These are phyloP conservation scores for Sarcophaga bullata DNA, from an alignment of 1,140 invertebrate species.

Conservation along the genomic window DNA sequence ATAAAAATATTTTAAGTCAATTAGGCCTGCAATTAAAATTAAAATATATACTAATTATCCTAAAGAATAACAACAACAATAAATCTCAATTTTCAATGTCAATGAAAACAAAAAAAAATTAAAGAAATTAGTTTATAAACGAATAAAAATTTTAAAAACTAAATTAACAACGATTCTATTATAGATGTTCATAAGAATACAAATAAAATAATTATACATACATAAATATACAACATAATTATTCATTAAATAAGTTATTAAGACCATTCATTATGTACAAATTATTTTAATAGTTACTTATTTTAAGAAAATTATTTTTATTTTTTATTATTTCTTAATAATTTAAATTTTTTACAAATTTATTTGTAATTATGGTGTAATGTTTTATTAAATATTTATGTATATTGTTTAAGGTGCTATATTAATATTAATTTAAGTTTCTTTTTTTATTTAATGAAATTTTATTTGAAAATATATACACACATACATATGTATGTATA, in stretches of 20 bases:
- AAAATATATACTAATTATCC: no score
- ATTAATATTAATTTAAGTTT: conserved; percentile 17
- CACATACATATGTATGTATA: no score
- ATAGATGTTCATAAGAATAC: no score
- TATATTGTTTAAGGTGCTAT: conserved; percentile 33
- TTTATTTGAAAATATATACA: neutral
- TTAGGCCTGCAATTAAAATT: conserved; percentile 22
- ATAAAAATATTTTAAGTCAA: conserved; percentile 1
- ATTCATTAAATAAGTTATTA: neutral
- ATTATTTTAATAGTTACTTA: neutral
- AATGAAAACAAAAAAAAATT: no score
- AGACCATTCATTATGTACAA: neutral
- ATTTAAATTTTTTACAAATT: neutral
- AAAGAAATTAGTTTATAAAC: neutral
- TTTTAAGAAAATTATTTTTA: neutral
- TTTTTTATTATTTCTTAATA: neutral
- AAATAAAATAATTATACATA: neutral
- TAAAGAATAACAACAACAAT: no score
- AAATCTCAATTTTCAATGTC: no score
- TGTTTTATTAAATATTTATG: neutral
- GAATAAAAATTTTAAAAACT: neutral
- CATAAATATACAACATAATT: neutral
- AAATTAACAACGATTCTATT: neutral
- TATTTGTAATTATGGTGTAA: neutral
- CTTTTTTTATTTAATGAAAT: neutral